Percentiles rank a stretch among this genome's conserved stretches.
Conservation (phyloP, 2,113 vertebrate genomes). For the Syrmaticus mikado region DNA sequence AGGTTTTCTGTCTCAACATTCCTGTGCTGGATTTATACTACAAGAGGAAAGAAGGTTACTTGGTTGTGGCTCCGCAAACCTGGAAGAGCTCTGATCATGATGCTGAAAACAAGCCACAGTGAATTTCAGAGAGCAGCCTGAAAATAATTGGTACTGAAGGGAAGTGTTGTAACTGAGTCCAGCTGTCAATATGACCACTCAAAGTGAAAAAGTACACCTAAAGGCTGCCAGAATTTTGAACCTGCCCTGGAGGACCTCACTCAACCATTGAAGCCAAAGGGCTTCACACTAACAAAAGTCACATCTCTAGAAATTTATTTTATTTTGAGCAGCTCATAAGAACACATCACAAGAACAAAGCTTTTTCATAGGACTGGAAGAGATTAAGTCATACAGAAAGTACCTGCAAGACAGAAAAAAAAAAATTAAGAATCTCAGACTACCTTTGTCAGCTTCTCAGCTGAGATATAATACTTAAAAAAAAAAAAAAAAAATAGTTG, state of each 20-base stretch:
- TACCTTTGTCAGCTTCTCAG: not conserved
- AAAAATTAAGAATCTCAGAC: not conserved
- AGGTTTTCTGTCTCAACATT: not conserved
- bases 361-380: not conserved
- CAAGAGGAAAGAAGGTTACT: not conserved
- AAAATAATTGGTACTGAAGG: not conserved
- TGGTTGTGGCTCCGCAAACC: not conserved
- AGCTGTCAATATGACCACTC: not conserved
- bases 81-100: not conserved
- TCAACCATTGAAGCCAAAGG: not conserved
- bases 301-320: not conserved
- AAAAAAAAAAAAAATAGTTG: not conserved
- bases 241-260: not conserved
- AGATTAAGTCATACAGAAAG: slow-evolving; percentile 5
- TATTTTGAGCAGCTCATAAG: slow-evolving; percentile 12
- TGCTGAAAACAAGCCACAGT: not conserved
- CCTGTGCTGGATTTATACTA: not conserved
- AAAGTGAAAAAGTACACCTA: not conserved
- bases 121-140: not conserved
- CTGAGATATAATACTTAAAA: not conserved
- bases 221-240: not conserved
- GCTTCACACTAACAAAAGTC: not conserved
- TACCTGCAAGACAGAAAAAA: not conserved
- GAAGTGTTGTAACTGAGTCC: not conserved
- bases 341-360: slow-evolving; percentile 22